These are phyloP conservation scores for Microtus richardsoni DNA, from an alignment of 2,113 vertebrate species.

Conservation along the genomic window DNA sequence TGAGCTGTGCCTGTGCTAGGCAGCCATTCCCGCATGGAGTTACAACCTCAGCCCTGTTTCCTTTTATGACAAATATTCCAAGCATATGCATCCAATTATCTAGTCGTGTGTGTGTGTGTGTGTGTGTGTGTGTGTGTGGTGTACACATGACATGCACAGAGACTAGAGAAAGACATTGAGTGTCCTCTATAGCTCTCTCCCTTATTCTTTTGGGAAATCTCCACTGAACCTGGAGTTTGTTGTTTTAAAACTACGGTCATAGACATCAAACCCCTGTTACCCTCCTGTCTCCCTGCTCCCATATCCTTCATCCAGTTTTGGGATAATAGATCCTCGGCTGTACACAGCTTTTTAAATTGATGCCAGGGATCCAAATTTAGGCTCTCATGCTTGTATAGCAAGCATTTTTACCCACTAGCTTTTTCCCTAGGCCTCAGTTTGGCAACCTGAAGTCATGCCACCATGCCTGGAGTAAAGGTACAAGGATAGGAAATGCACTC, in stretches of 20 bases:
- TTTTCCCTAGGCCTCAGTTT: background rate
- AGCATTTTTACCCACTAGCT: background rate
- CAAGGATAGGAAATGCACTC: background rate
- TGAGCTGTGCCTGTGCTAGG: background rate
- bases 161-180: background rate
- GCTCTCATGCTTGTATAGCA: background rate
- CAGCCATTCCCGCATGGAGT: too few relatives aligned
- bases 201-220: background rate
- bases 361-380: background rate
- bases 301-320: background rate
- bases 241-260: background rate
- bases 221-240: background rate
- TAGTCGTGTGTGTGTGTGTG: background rate
- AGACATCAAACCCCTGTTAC: background rate
- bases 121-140: background rate
- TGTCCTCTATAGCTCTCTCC: background rate
- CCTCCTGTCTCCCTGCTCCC: background rate
- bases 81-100: background rate
- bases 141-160: background rate
- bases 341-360: background rate
- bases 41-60: background rate
- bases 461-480: background rate
- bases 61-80: background rate
- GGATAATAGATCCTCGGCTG: background rate
- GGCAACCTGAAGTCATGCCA: background rate